A percentile compares a stretch with the other conserved stretches of the same genome.
phyloP scores from a whole-genome alignment of 2,113 vertebrate genomes.

The Paralichthys olivaceus region DNA sequence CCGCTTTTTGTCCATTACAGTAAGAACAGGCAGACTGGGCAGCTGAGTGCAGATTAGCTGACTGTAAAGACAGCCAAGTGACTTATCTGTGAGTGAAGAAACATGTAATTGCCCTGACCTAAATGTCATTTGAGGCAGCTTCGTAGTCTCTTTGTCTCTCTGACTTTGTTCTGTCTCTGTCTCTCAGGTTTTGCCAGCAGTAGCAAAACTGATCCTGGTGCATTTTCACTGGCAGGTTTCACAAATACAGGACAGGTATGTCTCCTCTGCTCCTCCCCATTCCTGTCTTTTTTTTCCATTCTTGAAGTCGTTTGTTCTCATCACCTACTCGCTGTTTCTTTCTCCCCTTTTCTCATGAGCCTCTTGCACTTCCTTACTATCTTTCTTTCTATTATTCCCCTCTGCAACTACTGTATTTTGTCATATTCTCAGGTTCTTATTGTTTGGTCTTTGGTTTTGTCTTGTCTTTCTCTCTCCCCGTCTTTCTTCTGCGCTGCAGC shows the following conservation, averaged over 20 bases:
- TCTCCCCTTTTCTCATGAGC: neutral
- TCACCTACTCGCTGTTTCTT: neutral
- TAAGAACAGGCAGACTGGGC: neutral
- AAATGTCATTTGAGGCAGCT: neutral
- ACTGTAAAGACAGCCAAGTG: neutral
- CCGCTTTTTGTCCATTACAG: neutral
- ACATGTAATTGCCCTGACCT: neutral
- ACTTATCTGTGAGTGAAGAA: neutral
- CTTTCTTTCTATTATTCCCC: neutral
- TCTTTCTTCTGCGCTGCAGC: neutral
- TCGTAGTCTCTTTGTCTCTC: neutral
- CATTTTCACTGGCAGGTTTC: constrained; percentile 99
- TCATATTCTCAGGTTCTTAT: neutral
- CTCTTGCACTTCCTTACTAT: neutral
- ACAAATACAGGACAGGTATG: constrained; percentile 96
- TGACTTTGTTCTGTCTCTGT: neutral
- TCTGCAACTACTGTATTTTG: neutral
- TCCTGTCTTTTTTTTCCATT: neutral
- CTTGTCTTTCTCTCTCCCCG: neutral
- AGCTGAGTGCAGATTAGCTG: neutral
- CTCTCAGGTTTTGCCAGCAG: constrained; percentile 91
- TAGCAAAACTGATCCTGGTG: constrained; percentile 98
- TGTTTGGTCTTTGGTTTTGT: neutral
- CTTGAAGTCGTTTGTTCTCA: neutral
- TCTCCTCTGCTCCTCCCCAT: neutral